Base-by-base conservation (phyloP, 1,140 invertebrate species). In the Chironomus striatipennis region DNA sequence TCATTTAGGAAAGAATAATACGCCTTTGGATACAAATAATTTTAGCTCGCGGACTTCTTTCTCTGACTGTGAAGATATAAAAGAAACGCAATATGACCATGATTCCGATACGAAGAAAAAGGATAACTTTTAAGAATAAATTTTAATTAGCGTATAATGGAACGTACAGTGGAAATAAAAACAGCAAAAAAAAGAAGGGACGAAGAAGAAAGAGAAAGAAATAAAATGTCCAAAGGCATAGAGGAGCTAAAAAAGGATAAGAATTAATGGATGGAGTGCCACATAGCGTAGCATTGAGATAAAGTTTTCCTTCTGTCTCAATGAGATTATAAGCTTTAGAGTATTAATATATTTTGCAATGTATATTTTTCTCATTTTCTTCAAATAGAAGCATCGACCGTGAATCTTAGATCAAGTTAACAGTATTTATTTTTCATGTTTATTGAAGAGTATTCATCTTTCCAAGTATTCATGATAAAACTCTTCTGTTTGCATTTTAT, bases 61-160 rank as follows among this genome's bases (percentile, higher is more conserved):
- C 5, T 15, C 12, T 57, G 47, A n/a, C 47, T n/a, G n/a, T 34
- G 47, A 12, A 57, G 47, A 57, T 57, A 57, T 15, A n/a, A 15
- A 57, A 57, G 4, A 57, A 15, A 5, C 47, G 8, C 24, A 34
- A 34, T 34, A 34, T 34, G 24, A 34, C 24, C 24, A 34, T 34
- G 24, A 34, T 34, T 34, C 24, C 24, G 24, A 57, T 10, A 57
- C 10, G n/a, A n/a, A 57, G 47, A 57, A 12, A 57, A n/a, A 57
- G 47, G n/a, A 12, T 12, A 57, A 57, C n/a, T 57, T 57, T 57
- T 57, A 21, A 20, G 10, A 18, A 70, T 70, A 70, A 70, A 70
- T 70, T 70, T 70, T 70, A 70, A 70, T 70, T 70, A 70, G 65
- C 65, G 47, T 57, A 34, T 34, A 34, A 34, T 34, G 24, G 24